Evolutionary conservation across 2,888 invertebrate species (phyloP).

Genomic region (Sphaeridia pumilis): DNA sequence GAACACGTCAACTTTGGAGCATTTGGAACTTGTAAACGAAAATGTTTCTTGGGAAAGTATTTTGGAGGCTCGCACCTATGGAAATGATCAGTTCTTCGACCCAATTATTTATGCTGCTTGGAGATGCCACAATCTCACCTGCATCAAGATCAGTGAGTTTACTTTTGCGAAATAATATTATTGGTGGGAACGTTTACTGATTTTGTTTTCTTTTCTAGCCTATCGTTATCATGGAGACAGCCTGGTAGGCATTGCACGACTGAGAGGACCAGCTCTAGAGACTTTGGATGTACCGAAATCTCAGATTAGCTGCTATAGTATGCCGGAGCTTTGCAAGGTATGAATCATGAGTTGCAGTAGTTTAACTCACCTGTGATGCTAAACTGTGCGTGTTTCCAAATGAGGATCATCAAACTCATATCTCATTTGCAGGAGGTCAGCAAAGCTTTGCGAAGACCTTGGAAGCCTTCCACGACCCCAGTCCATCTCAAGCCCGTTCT

Average conservation of each 20-base stretch:
- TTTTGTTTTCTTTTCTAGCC: constrained; percentile 39
- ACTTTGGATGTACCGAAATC: constrained; percentile 48
- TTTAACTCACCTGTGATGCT: not conserved
- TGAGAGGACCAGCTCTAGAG: constrained; percentile 47
- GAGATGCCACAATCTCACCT: constrained; percentile 28
- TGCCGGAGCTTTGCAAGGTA: constrained; percentile 28
- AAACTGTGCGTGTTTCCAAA: not conserved
- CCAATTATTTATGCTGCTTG: constrained; percentile 35
- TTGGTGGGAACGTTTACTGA: not conserved
- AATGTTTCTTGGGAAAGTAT: constrained; percentile 32
- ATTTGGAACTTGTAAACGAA: constrained; percentile 32
- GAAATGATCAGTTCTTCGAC: constrained; percentile 29
- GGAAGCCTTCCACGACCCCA: constrained; percentile 44
- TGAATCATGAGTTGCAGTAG: not conserved
- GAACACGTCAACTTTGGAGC: constrained; percentile 31
- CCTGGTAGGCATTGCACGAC: constrained; percentile 52
- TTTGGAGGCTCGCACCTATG: constrained; percentile 22
- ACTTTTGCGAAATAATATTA: constrained; percentile 1
- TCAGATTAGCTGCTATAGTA: constrained; percentile 27
- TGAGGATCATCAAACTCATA: constrained; percentile 8
- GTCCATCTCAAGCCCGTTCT: constrained; percentile 1
- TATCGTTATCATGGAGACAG: constrained; percentile 52
- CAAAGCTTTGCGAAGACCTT: constrained; percentile 46
- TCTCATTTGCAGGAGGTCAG: constrained; percentile 45
- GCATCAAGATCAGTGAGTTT: constrained; percentile 30